A percentile compares a stretch with the other conserved stretches of the same genome.
Conservation (phyloP, 2,797 vertebrate species). For the Danionella dracula region DNA sequence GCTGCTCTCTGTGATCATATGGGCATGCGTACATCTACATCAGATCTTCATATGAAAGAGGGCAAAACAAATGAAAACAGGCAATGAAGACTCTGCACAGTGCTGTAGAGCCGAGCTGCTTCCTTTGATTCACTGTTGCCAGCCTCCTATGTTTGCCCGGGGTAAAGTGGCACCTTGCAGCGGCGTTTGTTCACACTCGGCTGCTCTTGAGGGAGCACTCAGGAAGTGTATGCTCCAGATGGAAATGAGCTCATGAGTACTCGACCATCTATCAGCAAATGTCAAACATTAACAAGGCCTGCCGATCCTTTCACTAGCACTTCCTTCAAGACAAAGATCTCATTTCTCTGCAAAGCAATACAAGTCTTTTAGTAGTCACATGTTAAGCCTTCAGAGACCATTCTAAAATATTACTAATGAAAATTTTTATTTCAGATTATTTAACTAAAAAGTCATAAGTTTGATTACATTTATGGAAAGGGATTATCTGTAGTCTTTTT, state of each 20-base stretch:
- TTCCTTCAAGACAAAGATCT: neutral
- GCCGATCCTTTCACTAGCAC: neutral
- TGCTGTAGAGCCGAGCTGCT: neutral
- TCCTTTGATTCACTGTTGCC: constrained; percentile 24
- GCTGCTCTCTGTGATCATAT: constrained; percentile 33
- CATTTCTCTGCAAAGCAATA: too few relatives aligned
- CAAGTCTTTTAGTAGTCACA: too few relatives aligned
- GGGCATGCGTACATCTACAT: neutral
- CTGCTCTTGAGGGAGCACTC: constrained; percentile 22
- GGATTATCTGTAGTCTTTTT: too few relatives aligned
- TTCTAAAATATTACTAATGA: too few relatives aligned
- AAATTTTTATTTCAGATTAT: too few relatives aligned
- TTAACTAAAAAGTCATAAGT: too few relatives aligned
- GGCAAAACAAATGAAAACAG: constrained; percentile 31
- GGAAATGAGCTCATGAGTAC: neutral
- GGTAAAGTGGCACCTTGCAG: constrained; percentile 15
- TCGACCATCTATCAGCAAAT: constrained; percentile 22
- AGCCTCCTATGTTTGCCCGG: constrained; percentile 3
- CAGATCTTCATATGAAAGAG: neutral
- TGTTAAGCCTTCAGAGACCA: too few relatives aligned
- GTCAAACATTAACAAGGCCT: constrained; percentile 1
- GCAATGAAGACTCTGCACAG: constrained; percentile 17
- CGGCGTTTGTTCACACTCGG: constrained; percentile 2
- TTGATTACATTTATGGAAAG: too few relatives aligned
- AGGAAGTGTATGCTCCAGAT: constrained; percentile 3